Conservation (phyloP, 1,140 invertebrate species). For the Neocloeon triangulifer region DNA sequence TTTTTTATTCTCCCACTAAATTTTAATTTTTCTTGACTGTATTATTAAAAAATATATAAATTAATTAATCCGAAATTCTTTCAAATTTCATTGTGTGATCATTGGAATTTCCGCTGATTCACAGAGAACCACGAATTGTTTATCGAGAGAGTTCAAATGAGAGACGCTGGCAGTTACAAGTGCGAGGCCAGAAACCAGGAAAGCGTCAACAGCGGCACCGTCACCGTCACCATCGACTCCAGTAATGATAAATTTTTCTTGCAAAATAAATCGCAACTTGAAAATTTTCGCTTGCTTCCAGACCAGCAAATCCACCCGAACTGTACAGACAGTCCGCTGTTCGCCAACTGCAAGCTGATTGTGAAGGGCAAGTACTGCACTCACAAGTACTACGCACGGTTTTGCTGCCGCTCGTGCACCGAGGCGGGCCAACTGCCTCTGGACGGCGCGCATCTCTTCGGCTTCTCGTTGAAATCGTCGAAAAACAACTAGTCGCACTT, state of each 20-base stretch:
- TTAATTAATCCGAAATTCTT: background rate
- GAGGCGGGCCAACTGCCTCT: slow-evolving; percentile 46
- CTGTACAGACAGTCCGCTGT: slow-evolving; percentile 70
- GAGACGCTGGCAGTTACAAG: slow-evolving; percentile 52
- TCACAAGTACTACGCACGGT: slow-evolving; percentile 73
- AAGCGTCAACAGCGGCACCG: slow-evolving; percentile 10
- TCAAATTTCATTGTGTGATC: background rate
- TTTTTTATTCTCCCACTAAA: slow-evolving; percentile 7
- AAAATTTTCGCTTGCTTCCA: slow-evolving; percentile 16
- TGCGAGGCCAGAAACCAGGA: slow-evolving; percentile 56
- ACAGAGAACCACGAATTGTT: slow-evolving; percentile 39
- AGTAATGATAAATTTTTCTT: too few relatives aligned
- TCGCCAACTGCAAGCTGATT: slow-evolving; percentile 71
- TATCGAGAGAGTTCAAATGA: slow-evolving; percentile 31
- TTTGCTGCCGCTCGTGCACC: slow-evolving; percentile 81
- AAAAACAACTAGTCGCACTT: too few relatives aligned
- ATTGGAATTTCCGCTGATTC: slow-evolving; percentile 12
- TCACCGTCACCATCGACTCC: background rate
- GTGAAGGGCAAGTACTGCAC: slow-evolving; percentile 58
- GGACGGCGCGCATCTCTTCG: slow-evolving; percentile 18
- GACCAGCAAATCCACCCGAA: slow-evolving; percentile 47
- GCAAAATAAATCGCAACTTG: too few relatives aligned
- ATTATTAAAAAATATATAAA: slow-evolving; percentile 1
- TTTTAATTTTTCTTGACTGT: slow-evolving; percentile 2
- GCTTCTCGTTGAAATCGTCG: too few relatives aligned